phyloP scores from a whole-genome alignment of 2,888 invertebrate genomes.

The Caenorhabditis panamensis region DNA sequence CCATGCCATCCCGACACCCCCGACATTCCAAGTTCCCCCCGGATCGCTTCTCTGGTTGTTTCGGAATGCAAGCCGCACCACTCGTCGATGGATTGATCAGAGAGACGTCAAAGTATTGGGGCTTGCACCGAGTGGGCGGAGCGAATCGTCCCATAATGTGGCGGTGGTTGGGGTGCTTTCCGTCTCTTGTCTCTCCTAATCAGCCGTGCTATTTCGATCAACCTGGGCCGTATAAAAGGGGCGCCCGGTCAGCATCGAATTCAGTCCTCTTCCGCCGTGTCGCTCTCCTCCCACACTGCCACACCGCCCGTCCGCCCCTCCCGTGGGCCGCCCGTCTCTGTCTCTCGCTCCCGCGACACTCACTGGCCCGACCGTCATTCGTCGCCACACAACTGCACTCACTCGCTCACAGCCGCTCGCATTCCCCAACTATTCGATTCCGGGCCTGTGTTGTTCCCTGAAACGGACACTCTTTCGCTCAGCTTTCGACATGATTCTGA shows the following conservation, averaged over 20 bases:
- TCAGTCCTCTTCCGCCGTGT: conserved; percentile 34
- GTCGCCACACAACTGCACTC: conserved; percentile 24
- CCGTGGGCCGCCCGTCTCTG: conserved; percentile 18
- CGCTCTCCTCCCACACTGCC: conserved; percentile 22
- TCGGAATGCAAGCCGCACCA: conserved; percentile 21
- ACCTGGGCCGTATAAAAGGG: conserved; percentile 47
- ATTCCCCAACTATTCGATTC: conserved; percentile 19
- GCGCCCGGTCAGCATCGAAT: conserved; percentile 48
- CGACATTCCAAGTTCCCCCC: neutral
- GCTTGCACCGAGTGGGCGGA: conserved; percentile 57
- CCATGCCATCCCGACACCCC: neutral
- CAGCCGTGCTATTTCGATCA: conserved; percentile 37
- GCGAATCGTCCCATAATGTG: conserved; percentile 58
- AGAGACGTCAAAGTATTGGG: conserved; percentile 25
- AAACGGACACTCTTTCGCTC: conserved; percentile 51
- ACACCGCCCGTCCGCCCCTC: conserved; percentile 1
- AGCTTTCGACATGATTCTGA: conserved; percentile 60
- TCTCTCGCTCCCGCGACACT: conserved; percentile 5
- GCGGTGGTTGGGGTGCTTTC: conserved; percentile 28
- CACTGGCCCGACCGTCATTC: conserved; percentile 15
- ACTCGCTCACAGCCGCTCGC: conserved; percentile 20
- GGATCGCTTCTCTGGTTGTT: conserved; percentile 8
- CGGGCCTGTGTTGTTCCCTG: neutral
- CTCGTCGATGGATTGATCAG: conserved; percentile 50
- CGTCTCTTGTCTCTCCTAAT: conserved; percentile 38